phyloP scores from a whole-genome alignment of 2,888 invertebrate species.

The Allophyes oxyacanthae region DNA sequence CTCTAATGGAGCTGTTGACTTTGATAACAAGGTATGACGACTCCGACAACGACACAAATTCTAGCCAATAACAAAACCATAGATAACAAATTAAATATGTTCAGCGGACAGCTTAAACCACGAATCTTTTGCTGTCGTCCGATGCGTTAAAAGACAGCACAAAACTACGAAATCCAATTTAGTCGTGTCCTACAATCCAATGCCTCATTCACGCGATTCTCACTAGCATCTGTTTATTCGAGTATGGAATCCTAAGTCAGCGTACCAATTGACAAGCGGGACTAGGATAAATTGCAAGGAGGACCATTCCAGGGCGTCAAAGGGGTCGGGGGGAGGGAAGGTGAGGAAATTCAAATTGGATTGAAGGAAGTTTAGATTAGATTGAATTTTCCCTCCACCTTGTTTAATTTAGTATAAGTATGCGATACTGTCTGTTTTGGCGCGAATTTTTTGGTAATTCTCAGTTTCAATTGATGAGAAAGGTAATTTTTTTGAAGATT shows the following conservation, averaged over 20 bases:
- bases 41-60: too few relatives aligned
- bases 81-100: too few relatives aligned
- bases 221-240: conserved; percentile 10
- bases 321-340: conserved; percentile 52
- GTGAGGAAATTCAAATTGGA: conserved; percentile 85
- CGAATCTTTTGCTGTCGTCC: too few relatives aligned
- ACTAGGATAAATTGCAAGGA: conserved; percentile 53
- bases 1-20: too few relatives aligned
- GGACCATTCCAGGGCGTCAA: conserved; percentile 52
- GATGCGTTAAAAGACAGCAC: too few relatives aligned
- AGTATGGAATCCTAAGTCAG: conserved; percentile 23
- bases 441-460: conserved; percentile 37
- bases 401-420: conserved; percentile 84
- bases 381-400: conserved; percentile 86
- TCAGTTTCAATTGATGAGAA: conserved; percentile 29
- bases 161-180: conserved; percentile 1
- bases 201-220: background rate
- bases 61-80: too few relatives aligned
- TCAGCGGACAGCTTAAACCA: too few relatives aligned
- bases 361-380: conserved; percentile 87
- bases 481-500: conserved; percentile 28
- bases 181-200: background rate
- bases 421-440: conserved; percentile 52
- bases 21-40: too few relatives aligned
- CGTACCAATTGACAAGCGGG: conserved; percentile 36